Percentiles rank a stretch among this genome's conserved stretches.
Conservation (phyloP, 2,888 invertebrate species). For the Andrena fulva region DNA sequence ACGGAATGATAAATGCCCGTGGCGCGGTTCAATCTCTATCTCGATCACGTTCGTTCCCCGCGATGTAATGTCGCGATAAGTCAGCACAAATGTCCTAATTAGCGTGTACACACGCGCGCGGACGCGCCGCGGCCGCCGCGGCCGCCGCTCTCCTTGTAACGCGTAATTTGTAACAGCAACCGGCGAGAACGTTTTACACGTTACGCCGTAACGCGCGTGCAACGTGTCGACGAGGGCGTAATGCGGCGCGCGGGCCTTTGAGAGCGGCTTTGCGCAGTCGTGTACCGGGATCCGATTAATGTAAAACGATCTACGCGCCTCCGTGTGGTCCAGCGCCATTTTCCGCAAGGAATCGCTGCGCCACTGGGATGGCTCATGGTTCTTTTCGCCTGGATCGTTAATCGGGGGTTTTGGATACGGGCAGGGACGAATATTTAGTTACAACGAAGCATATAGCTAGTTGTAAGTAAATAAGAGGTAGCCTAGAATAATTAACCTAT, state of each 20-base stretch:
- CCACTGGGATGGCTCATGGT: neutral
- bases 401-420: neutral
- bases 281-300: slow-evolving; percentile 41
- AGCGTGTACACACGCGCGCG: slow-evolving; percentile 47
- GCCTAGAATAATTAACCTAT: no score
- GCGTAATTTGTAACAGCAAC: slow-evolving; percentile 58
- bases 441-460: no score
- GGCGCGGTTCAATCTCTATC: slow-evolving; percentile 64
- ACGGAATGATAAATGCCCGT: slow-evolving; percentile 58
- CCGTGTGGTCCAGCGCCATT: slow-evolving; percentile 31
- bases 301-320: slow-evolving; percentile 38
- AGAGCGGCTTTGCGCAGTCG: slow-evolving; percentile 36
- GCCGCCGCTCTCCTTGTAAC: slow-evolving; percentile 42
- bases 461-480: no score
- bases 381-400: neutral
- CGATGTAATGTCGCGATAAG: slow-evolving; percentile 67
- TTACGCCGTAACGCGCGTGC: slow-evolving; percentile 53
- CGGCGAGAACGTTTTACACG: slow-evolving; percentile 49
- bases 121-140: neutral
- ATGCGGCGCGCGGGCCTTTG: slow-evolving; percentile 32
- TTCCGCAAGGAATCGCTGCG: neutral
- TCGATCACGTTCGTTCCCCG: slow-evolving; percentile 60
- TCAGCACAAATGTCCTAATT: slow-evolving; percentile 68
- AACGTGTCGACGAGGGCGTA: slow-evolving; percentile 52
- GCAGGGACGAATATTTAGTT: no score